A percentile compares a stretch with the other conserved stretches of the same genome.
Conservation (phyloP, 2,888 invertebrate genomes). For the Orchesellides sinensis region DNA sequence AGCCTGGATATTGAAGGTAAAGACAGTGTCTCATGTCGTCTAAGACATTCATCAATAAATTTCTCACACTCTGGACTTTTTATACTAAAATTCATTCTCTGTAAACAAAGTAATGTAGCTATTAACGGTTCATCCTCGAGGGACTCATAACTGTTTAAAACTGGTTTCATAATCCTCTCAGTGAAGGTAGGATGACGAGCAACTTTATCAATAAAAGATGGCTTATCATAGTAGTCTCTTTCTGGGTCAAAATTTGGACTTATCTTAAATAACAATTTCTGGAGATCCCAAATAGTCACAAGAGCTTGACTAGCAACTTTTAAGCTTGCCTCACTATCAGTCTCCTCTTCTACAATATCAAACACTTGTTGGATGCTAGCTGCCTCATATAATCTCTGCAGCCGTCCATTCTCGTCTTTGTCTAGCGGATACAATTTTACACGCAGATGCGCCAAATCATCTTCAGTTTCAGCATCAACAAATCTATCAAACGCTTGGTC, state of each 20-base stretch:
- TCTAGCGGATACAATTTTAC: conserved; percentile 50
- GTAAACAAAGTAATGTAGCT: conserved; percentile 58
- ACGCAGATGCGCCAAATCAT: conserved; percentile 52
- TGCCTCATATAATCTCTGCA: conserved; percentile 56
- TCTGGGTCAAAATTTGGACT: conserved; percentile 61
- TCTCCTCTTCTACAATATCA: conserved; percentile 48
- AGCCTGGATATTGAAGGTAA: conserved; percentile 67
- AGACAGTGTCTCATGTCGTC: conserved; percentile 49
- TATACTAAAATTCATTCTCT: conserved; percentile 52
- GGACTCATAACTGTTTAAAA: conserved; percentile 47
- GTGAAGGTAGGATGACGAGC: conserved; percentile 45
- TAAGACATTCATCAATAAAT: conserved; percentile 65
- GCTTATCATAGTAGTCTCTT: conserved; percentile 46
- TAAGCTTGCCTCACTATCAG: background rate
- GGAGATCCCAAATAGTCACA: conserved; percentile 71
- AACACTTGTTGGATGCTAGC: conserved; percentile 65
- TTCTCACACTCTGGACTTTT: conserved; percentile 54
- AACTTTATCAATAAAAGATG: conserved; percentile 61
- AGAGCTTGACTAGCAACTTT: conserved; percentile 69
- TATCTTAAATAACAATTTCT: conserved; percentile 66
- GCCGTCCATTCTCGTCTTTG: conserved; percentile 1
- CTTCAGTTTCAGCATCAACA: conserved; percentile 39
- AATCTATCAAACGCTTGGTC: background rate
- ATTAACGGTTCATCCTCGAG: conserved; percentile 68
- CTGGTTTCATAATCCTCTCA: conserved; percentile 58